Percentiles rank a stretch among this genome's conserved stretches.
Evolutionary conservation across 1,140 invertebrate genomes (phyloP).

Genomic region (Drosophila lacertosa): DNA sequence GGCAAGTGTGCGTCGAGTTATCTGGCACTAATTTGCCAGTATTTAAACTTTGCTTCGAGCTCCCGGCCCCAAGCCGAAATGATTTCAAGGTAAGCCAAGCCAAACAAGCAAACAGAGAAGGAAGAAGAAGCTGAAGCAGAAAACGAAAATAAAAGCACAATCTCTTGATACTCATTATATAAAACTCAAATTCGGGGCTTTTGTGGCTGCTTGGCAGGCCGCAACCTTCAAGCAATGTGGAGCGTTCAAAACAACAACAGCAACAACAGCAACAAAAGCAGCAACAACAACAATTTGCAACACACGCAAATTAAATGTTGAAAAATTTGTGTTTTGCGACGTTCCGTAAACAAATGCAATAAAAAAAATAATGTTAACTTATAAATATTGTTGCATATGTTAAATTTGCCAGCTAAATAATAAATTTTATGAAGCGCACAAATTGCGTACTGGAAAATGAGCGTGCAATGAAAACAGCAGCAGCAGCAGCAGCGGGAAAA

Average conservation of each 20-base stretch:
- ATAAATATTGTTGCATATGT: slow-evolving; percentile 46
- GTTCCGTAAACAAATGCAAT: slow-evolving; percentile 25
- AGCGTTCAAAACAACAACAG: slow-evolving; percentile 8
- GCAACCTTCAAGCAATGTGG: slow-evolving; percentile 59
- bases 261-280: slow-evolving; percentile 41
- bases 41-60: slow-evolving; percentile 23
- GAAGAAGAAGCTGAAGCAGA: background rate
- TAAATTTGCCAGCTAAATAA: slow-evolving; percentile 25
- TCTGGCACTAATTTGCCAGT: background rate
- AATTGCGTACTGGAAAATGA: slow-evolving; percentile 44
- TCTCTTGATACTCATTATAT: slow-evolving; percentile 47
- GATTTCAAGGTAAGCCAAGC: slow-evolving; percentile 41
- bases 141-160: slow-evolving; percentile 16
- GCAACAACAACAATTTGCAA: slow-evolving; percentile 32
- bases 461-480: slow-evolving; percentile 31
- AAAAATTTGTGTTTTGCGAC: slow-evolving; percentile 12
- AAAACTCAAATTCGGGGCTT: slow-evolving; percentile 13
- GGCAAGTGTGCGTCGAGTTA: slow-evolving; percentile 2
- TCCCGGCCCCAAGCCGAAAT: slow-evolving; percentile 9
- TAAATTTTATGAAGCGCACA: slow-evolving; percentile 56
- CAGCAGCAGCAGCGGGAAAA: background rate
- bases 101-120: background rate
- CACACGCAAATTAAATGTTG: slow-evolving; percentile 15
- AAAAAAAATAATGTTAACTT: slow-evolving; percentile 40
- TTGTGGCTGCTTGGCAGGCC: slow-evolving; percentile 40